Evolutionary conservation across 2,888 invertebrate genomes (phyloP).

Genomic region (Diadromus collaris): DNA sequence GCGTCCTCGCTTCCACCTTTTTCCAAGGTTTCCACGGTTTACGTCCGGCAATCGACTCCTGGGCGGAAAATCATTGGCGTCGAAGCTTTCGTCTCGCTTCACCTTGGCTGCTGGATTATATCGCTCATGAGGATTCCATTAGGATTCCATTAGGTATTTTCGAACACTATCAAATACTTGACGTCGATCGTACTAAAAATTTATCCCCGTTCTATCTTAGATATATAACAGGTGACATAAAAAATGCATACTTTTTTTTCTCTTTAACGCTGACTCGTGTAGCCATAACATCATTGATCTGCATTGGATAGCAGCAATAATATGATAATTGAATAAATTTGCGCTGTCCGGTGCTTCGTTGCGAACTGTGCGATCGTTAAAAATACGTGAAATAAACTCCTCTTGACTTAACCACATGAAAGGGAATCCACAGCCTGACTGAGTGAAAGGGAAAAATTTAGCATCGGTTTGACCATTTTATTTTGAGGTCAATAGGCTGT

Average conservation of each 20-base stretch:
- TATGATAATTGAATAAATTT: constrained; percentile 17
- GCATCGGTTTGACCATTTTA: constrained; percentile 66
- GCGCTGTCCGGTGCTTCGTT: constrained; percentile 9
- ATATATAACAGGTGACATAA: not conserved
- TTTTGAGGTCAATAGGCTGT: constrained; percentile 70
- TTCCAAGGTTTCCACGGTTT: constrained; percentile 18
- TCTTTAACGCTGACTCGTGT: not conserved
- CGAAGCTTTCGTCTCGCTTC: not conserved
- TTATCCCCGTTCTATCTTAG: not conserved
- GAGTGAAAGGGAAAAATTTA: constrained; percentile 56
- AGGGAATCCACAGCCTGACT: constrained; percentile 15
- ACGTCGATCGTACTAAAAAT: not conserved
- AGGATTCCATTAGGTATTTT: not conserved
- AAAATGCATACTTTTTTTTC: not conserved
- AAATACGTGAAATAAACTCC: constrained; percentile 28
- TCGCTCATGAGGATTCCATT: not conserved
- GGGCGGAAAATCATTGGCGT: constrained; percentile 7
- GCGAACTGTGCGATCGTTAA: constrained; percentile 12
- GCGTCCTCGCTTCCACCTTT: constrained; percentile 22
- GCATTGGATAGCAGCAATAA: constrained; percentile 3
- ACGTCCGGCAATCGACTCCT: not conserved
- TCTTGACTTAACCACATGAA: not conserved
- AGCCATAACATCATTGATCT: not conserved
- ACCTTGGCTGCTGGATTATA: not conserved
- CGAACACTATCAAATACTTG: too few relatives aligned